phyloP scores from a whole-genome alignment of 2,113 vertebrate species.

The Dicerorhinus sumatrensis region DNA sequence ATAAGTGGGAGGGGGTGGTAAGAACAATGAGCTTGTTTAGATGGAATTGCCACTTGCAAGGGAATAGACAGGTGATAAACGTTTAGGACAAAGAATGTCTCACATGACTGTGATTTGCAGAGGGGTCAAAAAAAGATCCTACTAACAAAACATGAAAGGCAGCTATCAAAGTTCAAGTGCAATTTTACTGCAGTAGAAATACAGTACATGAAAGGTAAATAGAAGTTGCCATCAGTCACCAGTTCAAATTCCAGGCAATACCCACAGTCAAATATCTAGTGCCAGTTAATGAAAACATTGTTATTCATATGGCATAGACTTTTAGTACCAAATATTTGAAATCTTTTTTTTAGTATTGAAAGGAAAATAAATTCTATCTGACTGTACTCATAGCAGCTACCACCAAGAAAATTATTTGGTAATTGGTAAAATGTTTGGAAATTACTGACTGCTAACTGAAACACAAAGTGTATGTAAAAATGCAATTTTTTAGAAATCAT shows the following conservation, averaged over 20 bases:
- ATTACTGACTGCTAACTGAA: background rate
- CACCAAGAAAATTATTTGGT: background rate
- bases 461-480: background rate
- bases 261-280: background rate
- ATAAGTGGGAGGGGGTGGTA: accelerated
- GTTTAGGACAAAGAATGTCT: background rate
- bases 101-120: background rate
- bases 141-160: background rate
- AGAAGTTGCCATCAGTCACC: background rate
- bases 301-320: background rate
- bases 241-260: background rate
- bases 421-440: background rate
- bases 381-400: background rate
- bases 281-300: background rate
- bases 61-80: background rate
- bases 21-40: background rate
- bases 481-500: background rate
- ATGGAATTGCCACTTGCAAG: background rate
- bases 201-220: background rate
- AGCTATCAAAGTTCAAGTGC: background rate
- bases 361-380: slow-evolving; percentile 23
- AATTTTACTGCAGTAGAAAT: background rate
- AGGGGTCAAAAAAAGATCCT: background rate
- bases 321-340: background rate
- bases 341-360: background rate